Evolutionary conservation across 2,888 invertebrate species (phyloP), one percentile per base, ranked within the genome.

Genomic region (Drosophila mercatorum): DNA sequence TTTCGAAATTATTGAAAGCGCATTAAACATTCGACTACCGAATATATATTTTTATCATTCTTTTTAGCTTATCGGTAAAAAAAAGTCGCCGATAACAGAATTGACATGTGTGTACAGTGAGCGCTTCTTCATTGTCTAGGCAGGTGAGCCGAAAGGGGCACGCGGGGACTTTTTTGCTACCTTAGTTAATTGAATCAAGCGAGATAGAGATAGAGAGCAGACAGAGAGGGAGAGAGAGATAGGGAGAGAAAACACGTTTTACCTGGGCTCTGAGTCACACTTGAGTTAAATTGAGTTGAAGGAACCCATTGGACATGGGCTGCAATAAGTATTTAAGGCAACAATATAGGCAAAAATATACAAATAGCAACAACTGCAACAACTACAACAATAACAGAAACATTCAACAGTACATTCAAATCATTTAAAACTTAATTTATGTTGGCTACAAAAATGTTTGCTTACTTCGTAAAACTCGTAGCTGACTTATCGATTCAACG

Each of bases 271-370:
- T 88, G 86, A 84, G 71, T 88, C 88, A 88, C 70, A 44, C 22
- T 31, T 31, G 61, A 75, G 86, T 83, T 88, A 86, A 85, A 84
- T 59, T 47, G 64, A 75, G 88, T 84, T 84, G 88, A 84, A 84
- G 65, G 86, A 88, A 84, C 84, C 79, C 64, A 40, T 63, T 53
- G 52, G 46, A 51, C 28, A 46, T 38, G 58, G 46, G 17, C 52
- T 57, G 40, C 53, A 75, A 72, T 73, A 70, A 52, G 65, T 66
- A 47, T 47, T 26, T 46, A 11, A 44, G 12, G 46, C 26, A 46
- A 22, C 2, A 12, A 26, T 34, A 38, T 38, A 38, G 56, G 26
- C 40, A 44, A 38, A 43, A 34, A 65, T 46, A 0, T 0, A 8
- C 12, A 10, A n/a, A 28, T 12, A 8, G 34, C 34, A 34, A 34